Evolutionary conservation across 2,888 invertebrate genomes (phyloP).

Genomic region (Leptinotarsa rubiginosa): DNA sequence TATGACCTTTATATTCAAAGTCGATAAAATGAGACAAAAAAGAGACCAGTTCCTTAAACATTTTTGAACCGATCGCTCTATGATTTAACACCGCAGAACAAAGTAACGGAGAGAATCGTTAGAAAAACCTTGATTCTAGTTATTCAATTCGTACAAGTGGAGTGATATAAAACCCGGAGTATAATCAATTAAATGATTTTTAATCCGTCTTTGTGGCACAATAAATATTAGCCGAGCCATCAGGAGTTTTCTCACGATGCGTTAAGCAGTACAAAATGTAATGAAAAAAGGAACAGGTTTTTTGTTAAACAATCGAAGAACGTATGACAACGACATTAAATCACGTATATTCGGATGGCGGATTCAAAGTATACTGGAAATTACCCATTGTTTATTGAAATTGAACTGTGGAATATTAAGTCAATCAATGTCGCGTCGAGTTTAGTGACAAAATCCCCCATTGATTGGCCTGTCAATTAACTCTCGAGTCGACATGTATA

Average conservation of each 20-base stretch:
- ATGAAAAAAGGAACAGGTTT: slow-evolving; percentile 48
- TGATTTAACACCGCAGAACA: neutral
- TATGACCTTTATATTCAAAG: no score
- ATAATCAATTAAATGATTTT: slow-evolving; percentile 36
- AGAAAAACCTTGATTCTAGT: neutral
- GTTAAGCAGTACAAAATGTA: slow-evolving; percentile 50
- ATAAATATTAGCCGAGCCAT: slow-evolving; percentile 42
- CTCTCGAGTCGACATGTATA: slow-evolving; percentile 66
- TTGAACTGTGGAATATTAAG: slow-evolving; percentile 65
- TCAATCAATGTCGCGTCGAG: slow-evolving; percentile 65
- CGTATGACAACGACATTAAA: slow-evolving; percentile 57
- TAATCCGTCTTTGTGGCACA: slow-evolving; percentile 30
- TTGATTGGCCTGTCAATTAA: slow-evolving; percentile 68
- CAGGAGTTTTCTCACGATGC: slow-evolving; percentile 51
- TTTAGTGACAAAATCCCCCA: slow-evolving; percentile 67
- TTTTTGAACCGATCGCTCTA: neutral
- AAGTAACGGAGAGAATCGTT: neutral
- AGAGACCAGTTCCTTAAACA: no score
- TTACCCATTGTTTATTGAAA: slow-evolving; percentile 67
- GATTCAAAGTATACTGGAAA: slow-evolving; percentile 56
- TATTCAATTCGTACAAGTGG: slow-evolving; percentile 30
- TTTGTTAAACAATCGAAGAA: slow-evolving; percentile 47
- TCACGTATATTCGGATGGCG: slow-evolving; percentile 60
- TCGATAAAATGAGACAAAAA: no score
- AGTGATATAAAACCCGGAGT: slow-evolving; percentile 33